Conservation (phyloP, 2,113 vertebrate species). For the Oryzias woworae region DNA sequence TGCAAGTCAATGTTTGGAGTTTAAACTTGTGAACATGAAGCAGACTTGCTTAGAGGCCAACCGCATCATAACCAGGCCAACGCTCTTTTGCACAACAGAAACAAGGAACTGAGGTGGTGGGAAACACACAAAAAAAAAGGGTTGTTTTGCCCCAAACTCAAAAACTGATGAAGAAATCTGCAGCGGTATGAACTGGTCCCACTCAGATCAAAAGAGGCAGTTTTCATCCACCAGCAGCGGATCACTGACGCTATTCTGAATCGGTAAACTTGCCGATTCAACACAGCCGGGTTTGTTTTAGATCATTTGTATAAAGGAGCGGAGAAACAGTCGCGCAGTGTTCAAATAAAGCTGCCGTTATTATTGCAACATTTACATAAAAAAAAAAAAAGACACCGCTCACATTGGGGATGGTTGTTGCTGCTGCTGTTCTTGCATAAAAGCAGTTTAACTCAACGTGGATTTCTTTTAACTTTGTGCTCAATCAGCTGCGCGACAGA, state of each 20-base stretch:
- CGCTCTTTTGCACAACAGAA: not conserved
- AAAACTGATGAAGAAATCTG: not conserved
- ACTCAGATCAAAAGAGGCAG: not conserved
- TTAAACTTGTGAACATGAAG: no score
- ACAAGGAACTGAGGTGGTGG: not conserved
- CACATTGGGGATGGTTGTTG: conserved; percentile 48
- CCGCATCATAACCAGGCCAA: conserved; percentile 18
- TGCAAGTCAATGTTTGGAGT: no score
- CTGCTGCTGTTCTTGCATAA: conserved; percentile 56
- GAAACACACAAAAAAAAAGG: not conserved
- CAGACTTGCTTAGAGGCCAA: not conserved
- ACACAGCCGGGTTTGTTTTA: no score
- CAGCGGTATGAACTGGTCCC: not conserved
- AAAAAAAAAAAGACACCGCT: conserved; percentile 24
- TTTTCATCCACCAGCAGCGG: conserved; percentile 10
- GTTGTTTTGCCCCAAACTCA: conserved; percentile 46
- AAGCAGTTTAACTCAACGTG: conserved; percentile 28
- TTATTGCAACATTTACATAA: conserved; percentile 65
- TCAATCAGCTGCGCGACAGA: conserved; percentile 46
- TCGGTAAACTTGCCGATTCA: no score
- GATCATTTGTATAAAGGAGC: not conserved
- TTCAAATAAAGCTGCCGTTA: conserved; percentile 67
- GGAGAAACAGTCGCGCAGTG: conserved; percentile 53
- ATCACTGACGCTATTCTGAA: no score
- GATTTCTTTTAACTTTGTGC: conserved; percentile 50